phyloP scores from a whole-genome alignment of 2,113 vertebrate species.

The Dolichallabes microphthalmus region DNA sequence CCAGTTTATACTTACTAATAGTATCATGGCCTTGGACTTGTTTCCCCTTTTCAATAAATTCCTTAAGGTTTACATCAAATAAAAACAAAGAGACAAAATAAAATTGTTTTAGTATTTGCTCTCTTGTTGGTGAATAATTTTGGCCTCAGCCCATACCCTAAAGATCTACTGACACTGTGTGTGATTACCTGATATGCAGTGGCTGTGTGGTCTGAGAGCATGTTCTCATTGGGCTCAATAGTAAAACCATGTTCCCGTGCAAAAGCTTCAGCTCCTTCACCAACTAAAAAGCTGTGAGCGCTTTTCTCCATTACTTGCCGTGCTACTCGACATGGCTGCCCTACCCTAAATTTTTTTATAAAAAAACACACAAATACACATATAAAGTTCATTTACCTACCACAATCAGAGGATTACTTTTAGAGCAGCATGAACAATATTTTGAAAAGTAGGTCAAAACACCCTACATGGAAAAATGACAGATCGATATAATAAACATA shows the following conservation, averaged over 20 bases:
- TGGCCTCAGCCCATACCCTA: neutral
- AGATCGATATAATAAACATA: neutral
- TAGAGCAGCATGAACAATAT: neutral
- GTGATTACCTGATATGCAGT: conserved; percentile 57
- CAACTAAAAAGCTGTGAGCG: conserved; percentile 54
- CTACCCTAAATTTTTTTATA: conserved; percentile 48
- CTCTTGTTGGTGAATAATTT: neutral
- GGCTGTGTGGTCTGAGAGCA: conserved; percentile 53
- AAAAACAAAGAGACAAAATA: neutral
- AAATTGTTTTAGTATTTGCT: neutral
- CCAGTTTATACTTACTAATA: conserved; percentile 49
- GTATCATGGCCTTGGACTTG: conserved; percentile 50
- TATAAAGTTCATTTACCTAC: neutral
- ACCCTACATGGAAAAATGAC: neutral
- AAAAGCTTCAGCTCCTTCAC: conserved; percentile 58
- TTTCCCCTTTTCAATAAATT: conserved; percentile 56
- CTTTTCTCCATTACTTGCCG: conserved; percentile 49
- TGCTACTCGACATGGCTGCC: conserved; percentile 48
- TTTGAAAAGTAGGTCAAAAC: conserved; percentile 1
- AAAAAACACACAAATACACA: conserved; percentile 1
- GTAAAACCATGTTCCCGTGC: conserved; percentile 44
- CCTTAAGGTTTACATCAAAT: conserved; percentile 33
- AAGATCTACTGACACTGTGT: neutral
- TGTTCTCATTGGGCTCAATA: conserved; percentile 55
- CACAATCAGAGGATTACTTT: neutral